A percentile compares a stretch with the other conserved stretches of the same genome.
Conservation (phyloP, 2,888 invertebrate species). For the Germaria angustata region DNA sequence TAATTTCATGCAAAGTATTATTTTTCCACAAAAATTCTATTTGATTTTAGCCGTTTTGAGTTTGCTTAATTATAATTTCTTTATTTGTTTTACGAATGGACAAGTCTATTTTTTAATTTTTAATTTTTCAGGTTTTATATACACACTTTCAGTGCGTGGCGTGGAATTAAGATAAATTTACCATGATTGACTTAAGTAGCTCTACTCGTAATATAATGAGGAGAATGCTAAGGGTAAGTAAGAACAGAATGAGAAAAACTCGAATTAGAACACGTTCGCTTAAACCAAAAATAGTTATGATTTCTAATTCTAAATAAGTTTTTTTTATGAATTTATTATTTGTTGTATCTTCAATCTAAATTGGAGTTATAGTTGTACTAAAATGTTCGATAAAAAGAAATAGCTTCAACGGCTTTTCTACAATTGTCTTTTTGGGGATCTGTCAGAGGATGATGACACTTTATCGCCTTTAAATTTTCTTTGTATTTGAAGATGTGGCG, state of each 20-base stretch:
- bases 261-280: conserved; percentile 41
- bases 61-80: conserved; percentile 60
- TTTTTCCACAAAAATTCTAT: conserved; percentile 46
- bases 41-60: conserved; percentile 69
- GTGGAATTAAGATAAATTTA: conserved; percentile 47
- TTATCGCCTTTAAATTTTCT: too few relatives aligned
- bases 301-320: background rate
- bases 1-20: conserved; percentile 73
- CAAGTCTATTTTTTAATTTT: background rate
- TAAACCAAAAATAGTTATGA: background rate
- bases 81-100: conserved; percentile 14
- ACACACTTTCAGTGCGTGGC: background rate
- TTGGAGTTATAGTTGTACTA: too few relatives aligned
- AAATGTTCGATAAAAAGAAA: too few relatives aligned
- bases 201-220: conserved; percentile 30
- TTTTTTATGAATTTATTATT: too few relatives aligned
- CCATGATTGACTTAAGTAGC: conserved; percentile 44
- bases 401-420: too few relatives aligned
- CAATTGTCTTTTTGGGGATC: too few relatives aligned
- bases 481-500: too few relatives aligned
- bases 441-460: too few relatives aligned
- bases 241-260: background rate
- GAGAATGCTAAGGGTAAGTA: background rate
- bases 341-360: too few relatives aligned
- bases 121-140: conserved; percentile 32